phyloP scores from a whole-genome alignment of 2,113 vertebrate genomes.

The Propithecus coquereli region DNA sequence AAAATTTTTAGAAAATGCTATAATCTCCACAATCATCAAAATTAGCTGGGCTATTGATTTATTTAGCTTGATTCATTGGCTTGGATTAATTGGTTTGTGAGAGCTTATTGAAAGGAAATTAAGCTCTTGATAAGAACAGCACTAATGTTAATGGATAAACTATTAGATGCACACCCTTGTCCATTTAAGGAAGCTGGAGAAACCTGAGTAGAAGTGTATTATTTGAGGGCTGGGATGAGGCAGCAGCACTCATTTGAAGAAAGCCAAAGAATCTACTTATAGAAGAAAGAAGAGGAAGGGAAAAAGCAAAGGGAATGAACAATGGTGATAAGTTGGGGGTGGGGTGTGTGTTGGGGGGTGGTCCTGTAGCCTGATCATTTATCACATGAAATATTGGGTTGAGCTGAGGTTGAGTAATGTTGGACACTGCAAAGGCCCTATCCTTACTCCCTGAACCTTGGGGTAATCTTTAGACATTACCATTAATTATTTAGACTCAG shows the following conservation, averaged over 20 bases:
- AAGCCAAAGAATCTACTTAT: constrained; percentile 29
- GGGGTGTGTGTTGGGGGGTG: background rate
- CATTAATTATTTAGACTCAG: constrained; percentile 88
- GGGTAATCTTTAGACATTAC: constrained; percentile 86
- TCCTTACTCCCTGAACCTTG: constrained; percentile 81
- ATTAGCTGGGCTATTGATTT: constrained; percentile 57
- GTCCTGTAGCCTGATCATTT: constrained; percentile 63
- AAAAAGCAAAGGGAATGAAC: background rate
- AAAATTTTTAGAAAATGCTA: background rate
- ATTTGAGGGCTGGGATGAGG: background rate
- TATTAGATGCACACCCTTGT: background rate
- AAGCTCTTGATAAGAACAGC: constrained; percentile 37
- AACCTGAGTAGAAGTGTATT: background rate
- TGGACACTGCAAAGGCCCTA: constrained; percentile 72
- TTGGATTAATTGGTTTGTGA: constrained; percentile 60
- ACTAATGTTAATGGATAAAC: background rate
- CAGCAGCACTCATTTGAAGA: background rate
- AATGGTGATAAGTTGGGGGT: background rate
- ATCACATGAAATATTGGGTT: constrained; percentile 72
- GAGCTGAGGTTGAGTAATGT: constrained; percentile 68
- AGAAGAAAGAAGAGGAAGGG: constrained; percentile 11
- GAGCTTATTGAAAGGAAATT: constrained; percentile 48
- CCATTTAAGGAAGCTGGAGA: constrained; percentile 3
- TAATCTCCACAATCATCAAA: background rate
- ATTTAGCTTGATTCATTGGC: constrained; percentile 57